Percentiles rank a stretch among this genome's conserved stretches.
Conservation (phyloP, 2,797 vertebrate genomes). For the Arremon aurantiirostris region DNA sequence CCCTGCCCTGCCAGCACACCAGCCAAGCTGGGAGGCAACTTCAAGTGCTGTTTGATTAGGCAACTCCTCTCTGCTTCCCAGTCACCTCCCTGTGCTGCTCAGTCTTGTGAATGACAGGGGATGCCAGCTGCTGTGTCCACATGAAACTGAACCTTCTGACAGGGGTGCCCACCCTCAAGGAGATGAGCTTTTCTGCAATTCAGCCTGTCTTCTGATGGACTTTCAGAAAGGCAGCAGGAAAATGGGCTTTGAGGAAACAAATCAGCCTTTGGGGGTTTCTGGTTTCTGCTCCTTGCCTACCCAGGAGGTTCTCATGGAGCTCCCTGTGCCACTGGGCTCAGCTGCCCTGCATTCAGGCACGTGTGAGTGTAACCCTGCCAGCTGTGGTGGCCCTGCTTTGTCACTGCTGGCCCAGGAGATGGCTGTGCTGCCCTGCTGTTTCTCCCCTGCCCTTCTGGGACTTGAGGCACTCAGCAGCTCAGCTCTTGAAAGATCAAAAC, state of each 20-base stretch:
- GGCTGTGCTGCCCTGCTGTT: background rate
- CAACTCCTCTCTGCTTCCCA: background rate
- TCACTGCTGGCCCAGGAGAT: background rate
- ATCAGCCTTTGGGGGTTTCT: background rate
- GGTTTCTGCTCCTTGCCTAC: background rate
- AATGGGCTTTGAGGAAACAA: background rate
- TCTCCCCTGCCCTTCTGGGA: background rate
- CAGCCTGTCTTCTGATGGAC: background rate
- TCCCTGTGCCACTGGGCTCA: background rate
- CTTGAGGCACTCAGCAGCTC: background rate
- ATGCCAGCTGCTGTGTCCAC: background rate
- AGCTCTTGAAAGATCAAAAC: background rate
- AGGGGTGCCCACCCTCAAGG: background rate
- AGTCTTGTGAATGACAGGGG: background rate
- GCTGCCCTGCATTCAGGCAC: background rate
- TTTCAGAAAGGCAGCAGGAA: background rate
- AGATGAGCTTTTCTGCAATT: background rate
- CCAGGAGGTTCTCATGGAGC: background rate
- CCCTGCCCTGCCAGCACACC: background rate
- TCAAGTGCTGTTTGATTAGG: background rate
- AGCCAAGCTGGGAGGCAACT: background rate
- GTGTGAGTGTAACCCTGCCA: fast-evolving
- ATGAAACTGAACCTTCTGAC: background rate
- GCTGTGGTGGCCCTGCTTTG: background rate
- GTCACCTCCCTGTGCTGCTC: background rate